Percentiles rank a stretch among this genome's conserved stretches.
These are phyloP conservation scores for Micrastur ruficollis DNA, from an alignment of 2,797 vertebrate genomes.

Conservation along the genomic window DNA sequence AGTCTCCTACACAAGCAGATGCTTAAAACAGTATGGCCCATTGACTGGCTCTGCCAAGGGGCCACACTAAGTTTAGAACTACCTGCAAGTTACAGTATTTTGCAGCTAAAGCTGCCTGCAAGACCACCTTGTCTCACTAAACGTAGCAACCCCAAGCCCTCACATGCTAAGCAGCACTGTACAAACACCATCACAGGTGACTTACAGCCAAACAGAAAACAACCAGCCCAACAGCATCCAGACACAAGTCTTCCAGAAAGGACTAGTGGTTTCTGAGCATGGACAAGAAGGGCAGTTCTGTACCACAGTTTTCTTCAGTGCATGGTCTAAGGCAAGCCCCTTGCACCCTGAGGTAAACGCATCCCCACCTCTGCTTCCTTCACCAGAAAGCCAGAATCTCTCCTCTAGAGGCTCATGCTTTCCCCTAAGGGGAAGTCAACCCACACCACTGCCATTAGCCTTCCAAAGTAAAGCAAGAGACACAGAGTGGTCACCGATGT, in stretches of 20 bases:
- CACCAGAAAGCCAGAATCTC: neutral
- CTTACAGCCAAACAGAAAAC: neutral
- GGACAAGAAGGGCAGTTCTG: neutral
- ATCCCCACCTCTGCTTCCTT: neutral
- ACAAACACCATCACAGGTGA: neutral
- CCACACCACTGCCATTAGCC: neutral
- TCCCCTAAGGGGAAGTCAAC: rapidly evolving
- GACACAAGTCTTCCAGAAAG: neutral
- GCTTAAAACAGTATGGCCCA: neutral
- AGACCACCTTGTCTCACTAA: neutral
- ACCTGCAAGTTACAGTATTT: neutral
- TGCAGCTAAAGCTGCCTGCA: neutral
- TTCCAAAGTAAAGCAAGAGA: neutral
- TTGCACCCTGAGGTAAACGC: neutral
- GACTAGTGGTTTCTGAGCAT: neutral
- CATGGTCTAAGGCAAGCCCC: neutral
- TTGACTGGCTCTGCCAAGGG: neutral
- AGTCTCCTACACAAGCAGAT: neutral
- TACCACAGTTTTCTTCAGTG: neutral
- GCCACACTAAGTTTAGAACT: neutral
- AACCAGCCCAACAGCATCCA: neutral
- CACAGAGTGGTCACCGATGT: neutral
- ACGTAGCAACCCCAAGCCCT: neutral
- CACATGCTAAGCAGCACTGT: neutral
- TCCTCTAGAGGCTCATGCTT: neutral